Base-by-base conservation (phyloP, 2,797 vertebrate species). In the Cynodonichthys magdalenae region DNA sequence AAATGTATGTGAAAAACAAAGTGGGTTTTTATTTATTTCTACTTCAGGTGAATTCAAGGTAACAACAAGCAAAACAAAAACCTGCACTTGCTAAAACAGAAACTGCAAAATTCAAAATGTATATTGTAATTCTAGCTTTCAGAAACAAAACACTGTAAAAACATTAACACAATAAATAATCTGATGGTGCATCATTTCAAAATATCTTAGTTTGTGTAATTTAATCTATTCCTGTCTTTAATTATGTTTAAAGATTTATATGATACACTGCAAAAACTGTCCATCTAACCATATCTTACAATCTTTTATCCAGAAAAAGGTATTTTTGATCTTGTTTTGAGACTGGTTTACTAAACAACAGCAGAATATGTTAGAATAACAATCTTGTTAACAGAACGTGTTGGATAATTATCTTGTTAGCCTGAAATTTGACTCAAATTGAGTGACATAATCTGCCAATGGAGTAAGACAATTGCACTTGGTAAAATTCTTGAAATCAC, bases 1-100 rank as follows among this genome's bases (percentile, higher is more conserved):
- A 0, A 1, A 28, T 41, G 15, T 1, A 39, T 4, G 17, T 24
- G 15, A 59, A 34, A 15, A 15, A 24, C 6, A 15, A 29, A 34
- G 18, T 19, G 5, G 7, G n/a, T 48, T 31, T 31, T 8, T 48
- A 36, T 44, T n/a, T 4, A 12, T 39, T 18, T 17, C 18, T 3
- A 76, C 31, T 64, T 53, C 17, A 49, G 3, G 11, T 0, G 6
- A 39, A 7, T 53, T 0, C 0, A 15, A 2, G 19, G 28, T 52
- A 76, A 74, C 19, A 12, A 48, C 7, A 52, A 61, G 44, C 3
- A 0, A 10, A 66, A 48, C 15, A 53, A 69, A 52, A 42, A n/a
- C n/a, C 17, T 41, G 3, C 5, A 15, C 12, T 17, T 51, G 14
- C 1, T 8, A 28, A n/a, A 41, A 31, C n/a, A 63, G 1, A 39